Evolutionary conservation across 2,113 vertebrate genomes (phyloP).

Genomic region (Peromyscus californicus): DNA sequence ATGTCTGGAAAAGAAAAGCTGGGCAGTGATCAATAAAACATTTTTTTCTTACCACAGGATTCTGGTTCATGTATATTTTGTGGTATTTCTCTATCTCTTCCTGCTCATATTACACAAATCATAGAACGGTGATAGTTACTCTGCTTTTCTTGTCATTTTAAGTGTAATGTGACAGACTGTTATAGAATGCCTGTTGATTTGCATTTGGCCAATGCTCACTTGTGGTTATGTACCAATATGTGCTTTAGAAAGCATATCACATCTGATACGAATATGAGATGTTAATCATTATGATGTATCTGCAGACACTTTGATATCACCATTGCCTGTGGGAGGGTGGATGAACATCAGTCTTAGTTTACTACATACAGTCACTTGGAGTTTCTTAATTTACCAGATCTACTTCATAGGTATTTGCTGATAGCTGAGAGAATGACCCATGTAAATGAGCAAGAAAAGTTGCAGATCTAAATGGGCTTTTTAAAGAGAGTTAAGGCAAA

Average conservation of each 20-base stretch:
- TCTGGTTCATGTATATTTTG: background rate
- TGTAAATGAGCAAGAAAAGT: background rate
- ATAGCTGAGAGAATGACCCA: background rate
- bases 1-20: background rate
- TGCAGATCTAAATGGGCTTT: background rate
- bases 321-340: background rate
- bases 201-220: background rate
- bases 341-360: background rate
- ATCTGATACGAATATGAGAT: background rate
- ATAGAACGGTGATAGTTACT: background rate
- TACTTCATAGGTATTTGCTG: background rate
- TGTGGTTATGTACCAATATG: background rate
- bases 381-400: background rate
- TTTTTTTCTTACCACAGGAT: background rate
- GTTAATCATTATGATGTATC: background rate
- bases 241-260: background rate
- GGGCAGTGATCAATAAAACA: background rate
- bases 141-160: background rate
- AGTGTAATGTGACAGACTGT: background rate
- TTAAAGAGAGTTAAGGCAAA: slow-evolving; percentile 7
- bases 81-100: slow-evolving; percentile 13
- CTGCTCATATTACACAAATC: background rate
- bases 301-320: background rate
- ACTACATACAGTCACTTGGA: background rate
- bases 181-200: background rate